Base-by-base conservation (phyloP, 2,797 vertebrate species). In the Heterohyrax brucei region DNA sequence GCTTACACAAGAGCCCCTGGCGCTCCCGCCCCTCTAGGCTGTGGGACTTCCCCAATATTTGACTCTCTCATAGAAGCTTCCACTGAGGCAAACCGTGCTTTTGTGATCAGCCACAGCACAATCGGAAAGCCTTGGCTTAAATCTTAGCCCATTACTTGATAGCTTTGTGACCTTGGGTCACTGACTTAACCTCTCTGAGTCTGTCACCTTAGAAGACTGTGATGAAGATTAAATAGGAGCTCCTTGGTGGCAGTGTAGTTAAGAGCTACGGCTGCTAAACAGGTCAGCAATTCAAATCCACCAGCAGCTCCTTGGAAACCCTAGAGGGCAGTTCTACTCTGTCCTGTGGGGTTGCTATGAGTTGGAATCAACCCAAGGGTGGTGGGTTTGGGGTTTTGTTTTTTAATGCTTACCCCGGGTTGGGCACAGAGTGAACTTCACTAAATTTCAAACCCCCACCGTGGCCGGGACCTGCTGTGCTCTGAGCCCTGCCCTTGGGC, bases 11-110 rank as follows among this genome's bases (percentile, higher is more conserved):
- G 66, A 93, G 83, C 80, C 85, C 85, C 88, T 77, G 76, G 64
- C 44, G 46, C 12, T n/a, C 39, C 56, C 61, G 86, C 39, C n/a
- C 61, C 30, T 26, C 33, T 66, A 64, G 61, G 77, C 61, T 24
- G 30, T 72, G 86, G 68, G 89, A 39, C 70, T 93, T 95, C 81
- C 81, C 62, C 26, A 93, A 89, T 73, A 68, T 72, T 89, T 89
- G 59, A 56, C 72, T 87, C 62, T 76, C 86, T 95, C 39, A 10
- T 24, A 4, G 50, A 50, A 53, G 75, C 3, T 46, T 39, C 76
- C 76, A 89, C 76, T 68, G 91, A 90, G 88, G 62, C 75, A 72
- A 70, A 92, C 92, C 78, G 78, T 30, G 21, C 22, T 64, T 50
- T 87, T 82, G n/a, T 39, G 44, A 76, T 39, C 76, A 81, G 59